These are phyloP conservation scores for Dicyrtoma fusca DNA, from an alignment of 2,888 invertebrate species.

Conservation along the genomic window DNA sequence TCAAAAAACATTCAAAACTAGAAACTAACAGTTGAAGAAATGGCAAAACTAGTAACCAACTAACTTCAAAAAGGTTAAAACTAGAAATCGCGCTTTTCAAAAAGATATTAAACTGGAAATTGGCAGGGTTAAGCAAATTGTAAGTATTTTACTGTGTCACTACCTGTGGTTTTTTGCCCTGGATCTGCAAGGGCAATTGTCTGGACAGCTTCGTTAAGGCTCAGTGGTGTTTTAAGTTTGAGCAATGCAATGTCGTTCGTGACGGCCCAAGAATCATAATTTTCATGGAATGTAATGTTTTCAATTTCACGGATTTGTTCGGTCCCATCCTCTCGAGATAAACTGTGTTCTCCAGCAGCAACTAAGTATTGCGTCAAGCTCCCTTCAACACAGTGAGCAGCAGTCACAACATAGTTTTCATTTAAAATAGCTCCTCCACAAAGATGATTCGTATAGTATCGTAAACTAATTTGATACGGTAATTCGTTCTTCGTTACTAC, in stretches of 20 bases:
- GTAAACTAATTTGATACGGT: conserved; percentile 36
- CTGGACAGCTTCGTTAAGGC: conserved; percentile 49
- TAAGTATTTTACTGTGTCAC: not conserved
- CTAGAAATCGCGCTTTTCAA: too few relatives aligned
- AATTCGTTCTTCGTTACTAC: conserved; percentile 30
- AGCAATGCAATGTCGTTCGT: conserved; percentile 60
- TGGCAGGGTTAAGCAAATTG: too few relatives aligned
- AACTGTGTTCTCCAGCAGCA: conserved; percentile 39
- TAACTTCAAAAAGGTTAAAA: not conserved
- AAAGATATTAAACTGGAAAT: too few relatives aligned
- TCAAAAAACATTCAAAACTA: too few relatives aligned
- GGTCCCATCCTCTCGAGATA: conserved; percentile 16
- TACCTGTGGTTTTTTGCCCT: conserved; percentile 26
- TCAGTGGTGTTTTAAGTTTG: conserved; percentile 54
- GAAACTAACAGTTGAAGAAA: too few relatives aligned
- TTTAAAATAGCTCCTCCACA: conserved; percentile 41
- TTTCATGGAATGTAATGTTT: conserved; percentile 27
- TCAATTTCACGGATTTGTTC: conserved; percentile 24
- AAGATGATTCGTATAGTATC: conserved; percentile 17
- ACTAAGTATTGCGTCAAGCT: conserved; percentile 9
- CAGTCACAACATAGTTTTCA: conserved; percentile 36
- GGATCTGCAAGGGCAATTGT: conserved; percentile 33
- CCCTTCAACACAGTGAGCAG: conserved; percentile 36
- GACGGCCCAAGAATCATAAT: conserved; percentile 43
- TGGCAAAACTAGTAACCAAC: too few relatives aligned